Evolutionary conservation across 1,140 invertebrate species (phyloP).

Genomic region (Aradophagus sp.): DNA sequence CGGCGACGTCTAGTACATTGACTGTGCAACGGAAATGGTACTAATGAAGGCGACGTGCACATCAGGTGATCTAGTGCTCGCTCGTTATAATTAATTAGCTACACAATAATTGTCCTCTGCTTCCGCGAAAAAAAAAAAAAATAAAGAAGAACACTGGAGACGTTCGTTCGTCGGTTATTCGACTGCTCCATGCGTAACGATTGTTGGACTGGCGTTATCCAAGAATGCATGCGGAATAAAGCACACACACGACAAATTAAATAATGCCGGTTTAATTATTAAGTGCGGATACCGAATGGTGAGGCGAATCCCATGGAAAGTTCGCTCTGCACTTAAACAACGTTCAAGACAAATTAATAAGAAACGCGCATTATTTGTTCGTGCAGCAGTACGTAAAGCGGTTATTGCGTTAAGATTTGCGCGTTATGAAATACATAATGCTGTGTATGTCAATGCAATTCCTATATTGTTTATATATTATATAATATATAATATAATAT

Average conservation of each 20-base stretch:
- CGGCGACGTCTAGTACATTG: constrained; percentile 50
- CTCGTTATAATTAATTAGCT: constrained; percentile 67
- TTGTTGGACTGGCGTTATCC: constrained; percentile 45
- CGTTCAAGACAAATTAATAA: constrained; percentile 6
- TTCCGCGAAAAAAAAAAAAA: constrained; percentile 60
- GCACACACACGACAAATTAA: constrained; percentile 23
- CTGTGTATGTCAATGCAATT: too few relatives aligned
- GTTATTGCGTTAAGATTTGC: too few relatives aligned
- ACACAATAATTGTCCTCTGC: constrained; percentile 60
- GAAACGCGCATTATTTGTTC: background rate
- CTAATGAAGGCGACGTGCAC: constrained; percentile 55
- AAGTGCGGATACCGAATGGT: constrained; percentile 6
- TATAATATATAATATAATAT: too few relatives aligned
- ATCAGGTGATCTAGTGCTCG: constrained; percentile 43
- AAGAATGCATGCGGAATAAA: constrained; percentile 30
- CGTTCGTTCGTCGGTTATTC: constrained; percentile 48
- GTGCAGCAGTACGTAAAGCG: background rate
- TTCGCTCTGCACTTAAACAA: background rate
- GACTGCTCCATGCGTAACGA: constrained; percentile 56
- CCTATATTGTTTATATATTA: too few relatives aligned
- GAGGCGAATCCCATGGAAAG: constrained; percentile 2
- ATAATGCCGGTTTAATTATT: constrained; percentile 38
- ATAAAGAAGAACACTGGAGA: constrained; percentile 37
- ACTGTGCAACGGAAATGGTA: constrained; percentile 53
- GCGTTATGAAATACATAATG: too few relatives aligned